These are phyloP conservation scores for Bos indicus DNA, from an alignment of 2,113 vertebrate species.

Conservation along the genomic window DNA sequence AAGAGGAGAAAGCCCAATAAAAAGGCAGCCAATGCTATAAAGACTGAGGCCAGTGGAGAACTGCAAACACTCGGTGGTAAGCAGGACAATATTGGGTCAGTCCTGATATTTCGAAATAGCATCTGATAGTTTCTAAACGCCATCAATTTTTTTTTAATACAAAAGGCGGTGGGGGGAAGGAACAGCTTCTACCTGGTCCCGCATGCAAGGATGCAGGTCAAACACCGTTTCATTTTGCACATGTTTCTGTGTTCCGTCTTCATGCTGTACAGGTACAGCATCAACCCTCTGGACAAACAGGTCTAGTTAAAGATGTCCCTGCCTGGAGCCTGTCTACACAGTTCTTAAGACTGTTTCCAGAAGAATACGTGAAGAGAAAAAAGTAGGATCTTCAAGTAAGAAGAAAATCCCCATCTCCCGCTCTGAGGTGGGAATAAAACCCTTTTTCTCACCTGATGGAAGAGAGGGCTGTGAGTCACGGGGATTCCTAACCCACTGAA, in stretches of 20 bases:
- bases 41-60: not conserved
- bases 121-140: not conserved
- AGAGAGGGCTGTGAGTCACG: conserved; percentile 93
- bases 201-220: not conserved
- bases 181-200: not conserved
- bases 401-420: not conserved
- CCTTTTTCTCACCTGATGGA: conserved; percentile 89
- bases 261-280: not conserved
- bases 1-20: not conserved
- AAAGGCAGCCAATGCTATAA: not conserved
- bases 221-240: not conserved
- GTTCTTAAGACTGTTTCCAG: not conserved
- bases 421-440: not conserved
- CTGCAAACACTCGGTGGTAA: not conserved
- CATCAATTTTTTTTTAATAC: not conserved
- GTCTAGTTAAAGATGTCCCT: not conserved
- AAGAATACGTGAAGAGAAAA: not conserved
- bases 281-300: not conserved
- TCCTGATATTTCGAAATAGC: not conserved
- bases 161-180: not conserved
- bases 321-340: not conserved
- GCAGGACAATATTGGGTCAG: not conserved
- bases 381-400: not conserved
- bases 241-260: not conserved
- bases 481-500: conserved; percentile 92